Evolutionary conservation across 1,140 invertebrate species (phyloP).

Genomic region (Platorchestia sp.): DNA sequence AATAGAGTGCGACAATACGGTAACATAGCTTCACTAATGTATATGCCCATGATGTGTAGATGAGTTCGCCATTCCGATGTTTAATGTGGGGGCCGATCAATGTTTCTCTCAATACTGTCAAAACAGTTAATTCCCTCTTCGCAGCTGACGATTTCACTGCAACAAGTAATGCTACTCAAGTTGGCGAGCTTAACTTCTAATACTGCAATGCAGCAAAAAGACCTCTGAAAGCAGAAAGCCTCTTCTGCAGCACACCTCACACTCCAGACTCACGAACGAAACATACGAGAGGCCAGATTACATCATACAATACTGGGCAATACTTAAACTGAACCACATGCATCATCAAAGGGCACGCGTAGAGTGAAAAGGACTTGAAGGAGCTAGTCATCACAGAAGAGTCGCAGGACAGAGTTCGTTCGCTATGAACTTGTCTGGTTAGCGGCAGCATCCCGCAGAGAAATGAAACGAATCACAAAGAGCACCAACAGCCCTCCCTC

Average conservation of each 20-base stretch:
- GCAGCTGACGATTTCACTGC: too few relatives aligned
- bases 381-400: background rate
- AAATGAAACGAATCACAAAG: background rate
- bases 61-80: too few relatives aligned
- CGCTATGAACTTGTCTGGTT: background rate
- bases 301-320: background rate
- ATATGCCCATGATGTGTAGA: too few relatives aligned
- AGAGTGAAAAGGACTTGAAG: background rate
- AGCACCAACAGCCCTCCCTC: background rate
- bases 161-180: too few relatives aligned
- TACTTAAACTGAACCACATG: too few relatives aligned
- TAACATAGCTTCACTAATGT: background rate
- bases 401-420: background rate
- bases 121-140: too few relatives aligned
- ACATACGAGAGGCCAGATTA: background rate
- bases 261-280: background rate
- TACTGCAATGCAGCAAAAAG: too few relatives aligned
- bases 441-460: background rate
- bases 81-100: too few relatives aligned
- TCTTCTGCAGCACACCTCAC: background rate
- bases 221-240: background rate
- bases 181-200: too few relatives aligned
- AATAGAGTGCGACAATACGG: background rate
- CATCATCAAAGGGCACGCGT: background rate
- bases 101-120: too few relatives aligned